These are phyloP conservation scores for Tupaia tana DNA, from an alignment of 2,113 vertebrate species.

Conservation along the genomic window DNA sequence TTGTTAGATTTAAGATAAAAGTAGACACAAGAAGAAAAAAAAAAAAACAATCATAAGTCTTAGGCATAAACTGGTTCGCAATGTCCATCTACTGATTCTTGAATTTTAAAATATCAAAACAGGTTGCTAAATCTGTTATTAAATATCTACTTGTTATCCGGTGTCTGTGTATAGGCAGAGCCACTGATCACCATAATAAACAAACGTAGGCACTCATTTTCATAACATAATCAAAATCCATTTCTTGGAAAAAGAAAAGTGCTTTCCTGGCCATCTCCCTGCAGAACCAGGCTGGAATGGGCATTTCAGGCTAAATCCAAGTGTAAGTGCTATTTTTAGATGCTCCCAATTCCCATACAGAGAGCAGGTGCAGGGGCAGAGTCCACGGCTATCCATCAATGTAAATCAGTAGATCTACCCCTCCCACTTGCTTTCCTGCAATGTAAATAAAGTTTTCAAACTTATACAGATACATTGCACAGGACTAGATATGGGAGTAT, in stretches of 20 bases:
- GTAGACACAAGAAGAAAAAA: constrained; percentile 51
- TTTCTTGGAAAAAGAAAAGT: neutral
- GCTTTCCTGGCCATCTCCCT: neutral
- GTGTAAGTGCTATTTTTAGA: neutral
- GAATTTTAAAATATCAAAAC: constrained; percentile 72
- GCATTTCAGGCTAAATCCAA: neutral
- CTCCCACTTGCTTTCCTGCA: neutral
- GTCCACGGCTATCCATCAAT: neutral
- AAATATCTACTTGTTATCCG: constrained; percentile 9
- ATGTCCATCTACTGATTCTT: constrained; percentile 20
- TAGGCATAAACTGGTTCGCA: constrained; percentile 31
- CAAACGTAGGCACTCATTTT: neutral
- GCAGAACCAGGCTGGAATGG: neutral
- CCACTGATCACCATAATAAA: neutral
- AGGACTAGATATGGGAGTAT: neutral
- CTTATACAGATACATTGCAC: neutral
- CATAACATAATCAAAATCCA: constrained; percentile 10
- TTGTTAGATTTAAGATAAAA: constrained; percentile 66
- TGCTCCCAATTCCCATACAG: neutral
- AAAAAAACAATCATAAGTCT: constrained; percentile 49
- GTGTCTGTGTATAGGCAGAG: neutral
- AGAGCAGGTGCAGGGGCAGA: neutral
- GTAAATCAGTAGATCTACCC: neutral
- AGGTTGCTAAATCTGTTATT: constrained; percentile 64
- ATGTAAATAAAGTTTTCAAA: neutral